Evolutionary conservation across 2,888 invertebrate species (phyloP).

Genomic region (Glaucopsyche alexis): DNA sequence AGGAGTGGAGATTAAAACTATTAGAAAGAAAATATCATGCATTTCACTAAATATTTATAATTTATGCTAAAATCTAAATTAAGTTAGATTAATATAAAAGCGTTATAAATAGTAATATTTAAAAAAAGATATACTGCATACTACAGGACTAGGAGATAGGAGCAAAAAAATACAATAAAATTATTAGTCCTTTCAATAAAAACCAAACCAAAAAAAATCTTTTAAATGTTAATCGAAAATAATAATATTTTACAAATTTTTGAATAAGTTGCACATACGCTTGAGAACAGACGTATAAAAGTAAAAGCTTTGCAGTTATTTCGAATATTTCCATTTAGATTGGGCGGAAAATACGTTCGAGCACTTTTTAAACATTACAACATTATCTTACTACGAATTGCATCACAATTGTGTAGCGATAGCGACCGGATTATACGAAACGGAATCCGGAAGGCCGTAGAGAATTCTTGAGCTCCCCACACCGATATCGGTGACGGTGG

Average conservation of each 20-base stretch:
- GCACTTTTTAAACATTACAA: slow-evolving; percentile 32
- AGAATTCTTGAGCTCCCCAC: no score
- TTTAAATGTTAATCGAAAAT: no score
- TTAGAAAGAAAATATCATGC: not conserved
- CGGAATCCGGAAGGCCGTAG: no score
- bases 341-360: not conserved
- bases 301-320: slow-evolving; percentile 35
- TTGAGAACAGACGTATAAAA: no score
- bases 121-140: not conserved
- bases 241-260: no score
- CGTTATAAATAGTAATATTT: not conserved
- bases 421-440: no score
- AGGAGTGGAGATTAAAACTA: not conserved
- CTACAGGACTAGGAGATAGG: not conserved
- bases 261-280: not conserved
- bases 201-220: no score
- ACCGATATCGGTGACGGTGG: no score
- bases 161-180: not conserved
- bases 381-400: no score
- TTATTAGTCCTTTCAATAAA: no score
- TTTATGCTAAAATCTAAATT: no score
- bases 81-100: not conserved
- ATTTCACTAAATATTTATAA: not conserved
- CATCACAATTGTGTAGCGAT: no score
- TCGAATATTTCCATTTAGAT: slow-evolving; percentile 25